Evolutionary conservation across 1,140 invertebrate species (phyloP).

Genomic region (Drosophila nebulosa): DNA sequence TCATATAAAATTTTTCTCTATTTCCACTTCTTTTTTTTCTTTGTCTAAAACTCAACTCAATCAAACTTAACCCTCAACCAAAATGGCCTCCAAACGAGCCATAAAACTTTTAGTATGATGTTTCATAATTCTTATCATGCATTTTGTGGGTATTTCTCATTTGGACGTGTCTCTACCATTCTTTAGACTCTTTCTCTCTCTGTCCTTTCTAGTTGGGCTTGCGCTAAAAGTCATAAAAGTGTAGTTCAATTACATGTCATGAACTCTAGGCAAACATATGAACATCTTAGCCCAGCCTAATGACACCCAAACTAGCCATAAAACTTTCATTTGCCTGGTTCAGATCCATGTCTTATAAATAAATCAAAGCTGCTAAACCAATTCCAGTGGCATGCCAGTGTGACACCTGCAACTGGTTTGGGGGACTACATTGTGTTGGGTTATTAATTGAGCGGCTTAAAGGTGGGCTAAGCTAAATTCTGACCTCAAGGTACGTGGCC

Average conservation of each 20-base stretch:
- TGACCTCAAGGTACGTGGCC: background rate
- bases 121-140: too few species aligned
- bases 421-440: background rate
- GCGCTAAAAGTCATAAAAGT: background rate
- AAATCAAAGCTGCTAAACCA: background rate
- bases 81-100: too few species aligned
- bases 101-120: too few species aligned
- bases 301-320: conserved; percentile 7
- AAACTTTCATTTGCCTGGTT: conserved; percentile 4
- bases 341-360: conserved; percentile 9
- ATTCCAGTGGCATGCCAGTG: background rate
- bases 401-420: background rate
- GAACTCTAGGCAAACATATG: background rate
- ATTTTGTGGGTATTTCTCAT: too few species aligned
- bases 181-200: background rate
- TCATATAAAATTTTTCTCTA: too few species aligned
- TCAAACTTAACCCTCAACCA: too few species aligned
- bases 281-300: conserved; percentile 4
- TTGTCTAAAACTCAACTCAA: too few species aligned
- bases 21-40: too few species aligned
- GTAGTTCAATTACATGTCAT: conserved; percentile 12
- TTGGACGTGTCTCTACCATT: background rate
- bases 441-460: conserved; percentile 12
- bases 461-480: background rate
- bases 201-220: background rate